Evolutionary conservation across 2,888 invertebrate genomes (phyloP).

Genomic region (Euzetes globulus): DNA sequence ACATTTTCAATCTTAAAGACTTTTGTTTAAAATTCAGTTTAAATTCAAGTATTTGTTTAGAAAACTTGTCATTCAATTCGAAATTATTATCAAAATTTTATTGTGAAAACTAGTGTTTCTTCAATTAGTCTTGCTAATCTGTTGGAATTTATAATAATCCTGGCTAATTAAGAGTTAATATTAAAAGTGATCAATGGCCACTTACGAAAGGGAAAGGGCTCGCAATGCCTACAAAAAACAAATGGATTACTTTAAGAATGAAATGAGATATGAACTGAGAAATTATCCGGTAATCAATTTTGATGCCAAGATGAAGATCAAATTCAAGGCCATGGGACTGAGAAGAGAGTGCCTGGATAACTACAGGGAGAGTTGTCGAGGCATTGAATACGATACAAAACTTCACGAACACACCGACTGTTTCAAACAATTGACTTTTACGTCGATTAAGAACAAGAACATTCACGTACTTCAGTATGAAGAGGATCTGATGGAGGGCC

Average conservation of each 20-base stretch:
- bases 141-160: too few relatives aligned
- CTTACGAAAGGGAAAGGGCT: background rate
- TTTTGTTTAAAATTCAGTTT: too few relatives aligned
- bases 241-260: background rate
- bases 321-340: constrained; percentile 12
- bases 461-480: background rate
- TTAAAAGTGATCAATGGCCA: too few relatives aligned
- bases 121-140: too few relatives aligned
- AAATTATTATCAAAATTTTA: too few relatives aligned
- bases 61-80: too few relatives aligned
- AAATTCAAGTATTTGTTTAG: too few relatives aligned
- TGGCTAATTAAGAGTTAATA: too few relatives aligned
- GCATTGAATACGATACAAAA: constrained; percentile 13
- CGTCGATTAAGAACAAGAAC: background rate
- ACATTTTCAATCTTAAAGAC: too few relatives aligned
- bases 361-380: background rate
- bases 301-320: constrained; percentile 21
- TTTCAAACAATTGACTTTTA: background rate
- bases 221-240: background rate
- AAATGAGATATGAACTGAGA: constrained; percentile 5
- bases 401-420: constrained; percentile 6
- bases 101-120: too few relatives aligned
- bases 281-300: background rate
- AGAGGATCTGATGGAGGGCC: constrained; percentile 4
- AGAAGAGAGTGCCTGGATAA: background rate